Percentiles rank a stretch among this genome's conserved stretches.
Conservation (phyloP, 2,797 vertebrate genomes). For the Scyliorhinus canicula region DNA sequence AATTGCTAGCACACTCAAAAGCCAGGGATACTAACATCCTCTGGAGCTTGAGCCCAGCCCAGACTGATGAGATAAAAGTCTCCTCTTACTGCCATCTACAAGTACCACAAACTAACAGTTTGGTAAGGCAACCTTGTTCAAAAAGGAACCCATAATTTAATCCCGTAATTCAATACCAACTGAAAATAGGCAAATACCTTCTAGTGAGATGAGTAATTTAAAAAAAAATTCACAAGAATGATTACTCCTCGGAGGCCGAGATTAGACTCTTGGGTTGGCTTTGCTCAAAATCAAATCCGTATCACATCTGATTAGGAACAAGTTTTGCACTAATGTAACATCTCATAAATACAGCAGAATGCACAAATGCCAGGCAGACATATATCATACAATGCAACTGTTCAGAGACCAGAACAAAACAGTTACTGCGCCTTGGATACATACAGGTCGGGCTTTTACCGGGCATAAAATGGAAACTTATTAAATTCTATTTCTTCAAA, state of each 20-base stretch:
- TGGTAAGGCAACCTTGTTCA: neutral
- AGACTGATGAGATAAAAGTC: neutral
- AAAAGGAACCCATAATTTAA: neutral
- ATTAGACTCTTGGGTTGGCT: neutral
- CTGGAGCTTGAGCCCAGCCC: neutral
- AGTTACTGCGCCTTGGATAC: neutral
- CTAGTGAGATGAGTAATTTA: neutral
- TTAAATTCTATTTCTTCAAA: neutral
- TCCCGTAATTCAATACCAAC: neutral
- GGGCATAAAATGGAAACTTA: neutral
- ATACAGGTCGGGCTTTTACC: neutral
- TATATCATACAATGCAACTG: neutral
- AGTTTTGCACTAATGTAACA: neutral
- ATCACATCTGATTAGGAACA: neutral
- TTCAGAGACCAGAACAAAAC: neutral
- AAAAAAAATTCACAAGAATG: neutral
- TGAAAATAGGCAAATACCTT: neutral
- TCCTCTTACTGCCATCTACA: neutral
- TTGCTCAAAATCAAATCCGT: neutral
- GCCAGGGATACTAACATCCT: neutral
- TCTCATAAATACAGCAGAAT: neutral
- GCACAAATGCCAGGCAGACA: neutral
- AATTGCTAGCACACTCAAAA: neutral
- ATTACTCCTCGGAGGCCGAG: neutral
- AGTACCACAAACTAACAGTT: neutral